Evolutionary conservation across 2,888 invertebrate genomes (phyloP).

Genomic region (Ennomos erosarius): DNA sequence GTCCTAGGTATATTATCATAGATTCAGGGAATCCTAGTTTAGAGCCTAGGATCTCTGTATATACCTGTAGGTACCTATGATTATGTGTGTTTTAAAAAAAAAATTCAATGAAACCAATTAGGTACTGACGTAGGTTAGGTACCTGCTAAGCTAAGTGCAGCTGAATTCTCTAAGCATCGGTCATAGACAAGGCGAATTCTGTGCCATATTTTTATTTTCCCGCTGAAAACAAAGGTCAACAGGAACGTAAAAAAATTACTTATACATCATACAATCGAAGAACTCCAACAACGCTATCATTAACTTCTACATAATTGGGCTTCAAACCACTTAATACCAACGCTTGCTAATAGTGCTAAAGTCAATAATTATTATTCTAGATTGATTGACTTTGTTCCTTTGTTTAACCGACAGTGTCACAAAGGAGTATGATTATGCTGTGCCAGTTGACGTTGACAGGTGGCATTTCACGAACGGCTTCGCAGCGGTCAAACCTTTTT

Average conservation of each 20-base stretch:
- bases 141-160: no score
- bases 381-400: slow-evolving; percentile 39
- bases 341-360: neutral
- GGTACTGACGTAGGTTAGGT: no score
- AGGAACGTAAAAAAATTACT: slow-evolving; percentile 1
- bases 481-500: slow-evolving; percentile 56
- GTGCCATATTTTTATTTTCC: slow-evolving; percentile 14
- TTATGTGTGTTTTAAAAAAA: no score
- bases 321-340: slow-evolving; percentile 17
- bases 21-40: no score
- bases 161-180: no score
- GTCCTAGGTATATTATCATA: no score
- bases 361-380: slow-evolving; percentile 15
- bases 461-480: slow-evolving; percentile 70
- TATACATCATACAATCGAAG: slow-evolving; percentile 15
- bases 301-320: slow-evolving; percentile 15
- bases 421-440: slow-evolving; percentile 54
- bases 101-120: no score
- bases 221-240: slow-evolving; percentile 19
- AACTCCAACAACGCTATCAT: slow-evolving; percentile 18
- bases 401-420: slow-evolving; percentile 50
- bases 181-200: neutral
- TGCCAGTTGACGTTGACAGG: slow-evolving; percentile 53
- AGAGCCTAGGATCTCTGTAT: no score
- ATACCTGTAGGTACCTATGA: no score